A percentile compares a stretch with the other conserved stretches of the same genome.
Conservation (phyloP, 2,113 vertebrate species). For the Antidorcas marsupialis region DNA sequence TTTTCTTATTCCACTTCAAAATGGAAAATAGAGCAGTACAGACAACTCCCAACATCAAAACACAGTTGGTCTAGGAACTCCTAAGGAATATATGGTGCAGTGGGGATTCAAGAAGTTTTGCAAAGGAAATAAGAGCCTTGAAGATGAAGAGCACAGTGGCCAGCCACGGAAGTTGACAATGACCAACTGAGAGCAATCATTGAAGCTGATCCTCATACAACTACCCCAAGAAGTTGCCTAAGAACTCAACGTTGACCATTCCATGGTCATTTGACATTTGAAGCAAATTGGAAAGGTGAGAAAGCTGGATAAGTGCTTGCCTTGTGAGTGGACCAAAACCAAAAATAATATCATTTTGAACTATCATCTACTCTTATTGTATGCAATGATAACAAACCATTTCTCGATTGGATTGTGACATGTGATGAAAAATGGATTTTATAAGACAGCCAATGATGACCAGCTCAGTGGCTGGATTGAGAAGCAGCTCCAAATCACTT, state of each 20-base stretch:
- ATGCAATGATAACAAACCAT: neutral
- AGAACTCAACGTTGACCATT: neutral
- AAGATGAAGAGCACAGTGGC: neutral
- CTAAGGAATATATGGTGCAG: neutral
- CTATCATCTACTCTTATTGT: neutral
- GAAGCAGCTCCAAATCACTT: neutral
- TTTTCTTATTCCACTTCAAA: neutral
- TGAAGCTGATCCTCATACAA: neutral
- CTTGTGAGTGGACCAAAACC: neutral
- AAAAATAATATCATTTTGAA: neutral
- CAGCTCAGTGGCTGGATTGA: neutral
- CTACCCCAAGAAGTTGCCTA: neutral
- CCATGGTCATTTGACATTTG: neutral
- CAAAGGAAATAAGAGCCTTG: neutral
- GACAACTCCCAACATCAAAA: neutral
- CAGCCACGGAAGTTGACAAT: neutral
- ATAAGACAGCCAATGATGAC: neutral
- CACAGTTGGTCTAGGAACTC: neutral
- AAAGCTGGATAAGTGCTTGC: neutral
- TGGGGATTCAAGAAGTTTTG: neutral
- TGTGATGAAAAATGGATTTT: neutral
- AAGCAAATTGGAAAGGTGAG: neutral
- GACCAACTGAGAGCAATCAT: neutral
- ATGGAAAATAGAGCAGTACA: neutral
- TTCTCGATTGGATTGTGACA: neutral